Conservation (phyloP, 2,113 vertebrate species). For the Xiphorhynchus elegans region DNA sequence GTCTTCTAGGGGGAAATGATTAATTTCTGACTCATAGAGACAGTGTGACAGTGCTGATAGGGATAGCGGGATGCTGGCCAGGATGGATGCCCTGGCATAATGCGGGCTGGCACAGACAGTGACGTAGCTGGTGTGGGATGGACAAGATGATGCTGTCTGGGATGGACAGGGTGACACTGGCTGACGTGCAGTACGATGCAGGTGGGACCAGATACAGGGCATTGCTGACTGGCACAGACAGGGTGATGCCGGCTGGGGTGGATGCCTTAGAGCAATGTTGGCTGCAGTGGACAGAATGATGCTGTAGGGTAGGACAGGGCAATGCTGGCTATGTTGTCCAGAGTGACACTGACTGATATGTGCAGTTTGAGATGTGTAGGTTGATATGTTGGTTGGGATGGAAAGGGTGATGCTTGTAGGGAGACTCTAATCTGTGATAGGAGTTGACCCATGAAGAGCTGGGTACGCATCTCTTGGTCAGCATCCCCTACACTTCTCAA, state of each 20-base stretch:
- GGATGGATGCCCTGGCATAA: background rate
- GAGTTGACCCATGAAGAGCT: background rate
- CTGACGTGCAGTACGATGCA: background rate
- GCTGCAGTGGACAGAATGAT: background rate
- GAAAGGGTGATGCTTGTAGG: background rate
- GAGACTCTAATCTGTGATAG: background rate
- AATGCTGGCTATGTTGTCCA: background rate
- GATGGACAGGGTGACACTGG: background rate
- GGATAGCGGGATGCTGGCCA: fast-evolving
- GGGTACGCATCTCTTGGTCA: background rate
- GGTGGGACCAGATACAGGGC: too few species aligned
- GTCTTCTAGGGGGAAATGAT: background rate
- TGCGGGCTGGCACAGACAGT: background rate
- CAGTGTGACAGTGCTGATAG: background rate
- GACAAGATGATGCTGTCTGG: too few species aligned
- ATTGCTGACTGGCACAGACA: background rate
- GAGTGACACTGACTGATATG: background rate
- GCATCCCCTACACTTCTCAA: background rate
- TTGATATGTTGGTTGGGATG: background rate
- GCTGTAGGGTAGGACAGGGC: background rate
- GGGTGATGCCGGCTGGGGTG: background rate
- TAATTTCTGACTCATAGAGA: background rate
- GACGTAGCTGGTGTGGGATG: background rate
- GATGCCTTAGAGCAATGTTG: background rate
- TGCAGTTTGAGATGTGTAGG: background rate